These are phyloP conservation scores for Orestias chungarensis DNA, from an alignment of 2,797 vertebrate species.

Conservation along the genomic window DNA sequence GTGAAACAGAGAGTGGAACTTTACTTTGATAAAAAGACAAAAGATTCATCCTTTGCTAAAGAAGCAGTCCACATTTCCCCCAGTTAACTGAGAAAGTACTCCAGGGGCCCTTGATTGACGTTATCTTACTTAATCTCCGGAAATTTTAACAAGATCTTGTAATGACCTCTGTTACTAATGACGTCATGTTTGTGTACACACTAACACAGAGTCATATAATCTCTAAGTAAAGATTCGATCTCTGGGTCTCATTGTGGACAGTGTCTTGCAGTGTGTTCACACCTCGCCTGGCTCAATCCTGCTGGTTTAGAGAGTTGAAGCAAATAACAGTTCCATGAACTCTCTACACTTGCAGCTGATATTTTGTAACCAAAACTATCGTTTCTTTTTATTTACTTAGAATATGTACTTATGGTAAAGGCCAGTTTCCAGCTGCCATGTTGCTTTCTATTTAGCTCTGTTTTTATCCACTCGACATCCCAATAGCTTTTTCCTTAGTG, in stretches of 20 bases:
- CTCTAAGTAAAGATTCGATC: neutral
- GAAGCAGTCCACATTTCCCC: neutral
- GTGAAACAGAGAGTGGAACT: neutral
- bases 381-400: constrained; percentile 58
- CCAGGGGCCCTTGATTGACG: neutral
- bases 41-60: neutral
- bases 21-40: neutral
- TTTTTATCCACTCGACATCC: constrained; percentile 21
- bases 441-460: constrained; percentile 43
- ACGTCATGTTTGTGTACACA: neutral
- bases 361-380: constrained; percentile 56
- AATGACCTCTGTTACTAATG: neutral
- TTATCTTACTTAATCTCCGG: neutral
- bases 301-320: constrained; percentile 74
- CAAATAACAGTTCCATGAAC: constrained; percentile 62
- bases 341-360: neutral
- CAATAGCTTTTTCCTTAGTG: constrained; percentile 6
- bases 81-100: neutral
- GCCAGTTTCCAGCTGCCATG: constrained; percentile 26
- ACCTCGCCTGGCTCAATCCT: constrained; percentile 72
- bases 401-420: constrained; percentile 58
- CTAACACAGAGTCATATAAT: neutral
- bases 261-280: constrained; percentile 50
- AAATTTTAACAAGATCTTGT: neutral
- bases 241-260: neutral